Conservation (phyloP, 2,797 vertebrate genomes). For the Urophycis tenuis region DNA sequence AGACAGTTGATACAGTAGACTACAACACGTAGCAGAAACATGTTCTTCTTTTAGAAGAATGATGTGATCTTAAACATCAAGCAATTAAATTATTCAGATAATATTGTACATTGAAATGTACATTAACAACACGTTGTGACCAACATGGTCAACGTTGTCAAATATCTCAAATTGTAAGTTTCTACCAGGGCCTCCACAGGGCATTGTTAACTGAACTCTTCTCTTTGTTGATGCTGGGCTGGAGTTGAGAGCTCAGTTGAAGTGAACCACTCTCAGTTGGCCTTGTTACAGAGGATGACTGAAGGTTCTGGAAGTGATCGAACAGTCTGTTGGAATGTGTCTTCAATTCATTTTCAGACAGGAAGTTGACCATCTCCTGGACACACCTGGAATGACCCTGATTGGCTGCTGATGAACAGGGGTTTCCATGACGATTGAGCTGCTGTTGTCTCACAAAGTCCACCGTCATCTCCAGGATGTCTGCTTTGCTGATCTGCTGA, state of each 20-base stretch:
- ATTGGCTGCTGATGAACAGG: conserved; percentile 23
- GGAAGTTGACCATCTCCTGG: conserved; percentile 51
- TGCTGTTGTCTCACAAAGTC: conserved; percentile 54
- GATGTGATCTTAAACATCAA: neutral
- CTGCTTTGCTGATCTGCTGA: conserved; percentile 73
- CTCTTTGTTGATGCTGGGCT: conserved; percentile 25
- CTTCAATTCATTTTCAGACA: conserved; percentile 32
- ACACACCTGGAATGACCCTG: conserved; percentile 27
- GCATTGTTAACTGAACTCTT: conserved; percentile 12
- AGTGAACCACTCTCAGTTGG: conserved; percentile 6
- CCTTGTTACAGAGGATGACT: conserved; percentile 22
- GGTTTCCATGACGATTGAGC: neutral
- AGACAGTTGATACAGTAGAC: neutral
- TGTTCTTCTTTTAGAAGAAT: neutral
- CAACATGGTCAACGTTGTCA: neutral
- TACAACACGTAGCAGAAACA: neutral
- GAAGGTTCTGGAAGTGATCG: conserved; percentile 25
- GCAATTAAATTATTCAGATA: neutral
- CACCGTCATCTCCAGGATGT: conserved; percentile 62
- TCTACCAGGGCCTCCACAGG: conserved; percentile 42
- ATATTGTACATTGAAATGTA: neutral
- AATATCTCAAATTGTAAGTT: neutral
- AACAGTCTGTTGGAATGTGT: conserved; percentile 32
- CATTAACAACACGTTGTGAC: neutral
- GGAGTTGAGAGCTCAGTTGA: conserved; percentile 23